Evolutionary conservation across 2,797 vertebrate genomes (phyloP).

Genomic region (Gymnothorax javanicus): DNA sequence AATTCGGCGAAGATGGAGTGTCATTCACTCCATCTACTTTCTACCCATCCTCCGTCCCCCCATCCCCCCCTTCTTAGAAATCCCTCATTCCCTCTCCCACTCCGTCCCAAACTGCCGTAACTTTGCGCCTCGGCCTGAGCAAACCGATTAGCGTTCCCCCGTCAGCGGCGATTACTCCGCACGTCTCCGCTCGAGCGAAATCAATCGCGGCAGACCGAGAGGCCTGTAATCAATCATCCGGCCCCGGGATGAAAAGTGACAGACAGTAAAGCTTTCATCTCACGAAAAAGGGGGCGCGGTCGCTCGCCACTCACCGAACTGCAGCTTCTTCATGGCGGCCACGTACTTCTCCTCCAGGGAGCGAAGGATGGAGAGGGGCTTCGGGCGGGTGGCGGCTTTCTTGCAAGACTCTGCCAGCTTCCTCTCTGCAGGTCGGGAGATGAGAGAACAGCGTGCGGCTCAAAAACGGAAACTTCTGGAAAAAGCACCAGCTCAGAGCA

Average conservation of each 20-base stretch:
- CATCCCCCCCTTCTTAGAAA: background rate
- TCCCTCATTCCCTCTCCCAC: background rate
- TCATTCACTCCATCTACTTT: background rate
- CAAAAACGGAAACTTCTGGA: background rate
- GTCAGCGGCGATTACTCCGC: constrained; percentile 57
- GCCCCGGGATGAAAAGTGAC: constrained; percentile 50
- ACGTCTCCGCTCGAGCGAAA: constrained; percentile 51
- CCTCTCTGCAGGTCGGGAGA: constrained; percentile 76
- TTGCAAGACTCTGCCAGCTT: constrained; percentile 91
- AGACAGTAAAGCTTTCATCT: constrained; percentile 42
- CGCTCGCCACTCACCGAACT: constrained; percentile 86
- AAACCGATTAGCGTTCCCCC: constrained; percentile 51
- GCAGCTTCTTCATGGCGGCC: constrained; percentile 95
- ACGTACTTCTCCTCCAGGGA: constrained; percentile 97
- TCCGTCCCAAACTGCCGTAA: constrained; percentile 5
- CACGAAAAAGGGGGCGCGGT: constrained; percentile 12
- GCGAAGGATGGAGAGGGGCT: constrained; percentile 87
- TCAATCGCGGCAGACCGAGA: constrained; percentile 49
- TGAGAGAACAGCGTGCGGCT: background rate
- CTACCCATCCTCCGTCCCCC: background rate
- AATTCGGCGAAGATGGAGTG: background rate
- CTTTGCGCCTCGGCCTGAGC: constrained; percentile 30
- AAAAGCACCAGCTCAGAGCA: background rate
- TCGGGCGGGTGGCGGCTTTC: constrained; percentile 84
- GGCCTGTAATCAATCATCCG: constrained; percentile 47